A percentile compares a stretch with the other conserved stretches of the same genome.
Evolutionary conservation across 2,888 invertebrate genomes (phyloP).

Genomic region (Zonitis immaculata): DNA sequence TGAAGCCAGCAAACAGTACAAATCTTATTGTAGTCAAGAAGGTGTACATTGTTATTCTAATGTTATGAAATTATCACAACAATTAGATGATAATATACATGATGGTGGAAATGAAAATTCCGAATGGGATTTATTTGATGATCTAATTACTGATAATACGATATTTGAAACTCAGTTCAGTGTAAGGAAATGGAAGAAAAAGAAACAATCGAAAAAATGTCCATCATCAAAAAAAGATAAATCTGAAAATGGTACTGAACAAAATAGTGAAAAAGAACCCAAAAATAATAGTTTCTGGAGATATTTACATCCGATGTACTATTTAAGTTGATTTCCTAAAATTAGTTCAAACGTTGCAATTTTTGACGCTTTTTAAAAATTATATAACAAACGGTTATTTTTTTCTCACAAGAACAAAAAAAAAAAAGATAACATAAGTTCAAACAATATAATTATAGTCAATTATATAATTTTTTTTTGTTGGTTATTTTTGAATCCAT

Average conservation of each 20-base stretch:
- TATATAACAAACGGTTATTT: too few species aligned
- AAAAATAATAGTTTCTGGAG: slow-evolving; percentile 51
- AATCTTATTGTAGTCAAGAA: slow-evolving; percentile 47
- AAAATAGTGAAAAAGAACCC: slow-evolving; percentile 25
- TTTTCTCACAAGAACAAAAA: too few species aligned
- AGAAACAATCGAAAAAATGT: slow-evolving; percentile 18
- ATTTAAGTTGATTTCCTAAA: slow-evolving; percentile 42
- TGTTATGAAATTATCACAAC: neutral
- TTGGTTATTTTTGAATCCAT: too few species aligned
- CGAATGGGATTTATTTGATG: slow-evolving; percentile 9
- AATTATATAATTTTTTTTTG: too few species aligned
- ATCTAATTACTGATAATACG: slow-evolving; percentile 21
- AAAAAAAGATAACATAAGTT: too few species aligned
- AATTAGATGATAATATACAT: too few species aligned
- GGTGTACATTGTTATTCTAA: slow-evolving; percentile 31
- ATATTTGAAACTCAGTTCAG: slow-evolving; percentile 22
- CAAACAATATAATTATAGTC: too few species aligned
- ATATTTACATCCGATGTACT: slow-evolving; percentile 57
- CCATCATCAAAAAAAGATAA: slow-evolving; percentile 28
- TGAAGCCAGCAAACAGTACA: slow-evolving; percentile 62
- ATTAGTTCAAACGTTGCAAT: slow-evolving; percentile 11
- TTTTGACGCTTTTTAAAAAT: too few species aligned
- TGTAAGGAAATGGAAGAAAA: slow-evolving; percentile 6
- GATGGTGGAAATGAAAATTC: too few species aligned
- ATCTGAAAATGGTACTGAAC: slow-evolving; percentile 5